These are phyloP conservation scores for Accipiter fasciatus DNA, from an alignment of 2,797 vertebrate genomes.

Conservation along the genomic window DNA sequence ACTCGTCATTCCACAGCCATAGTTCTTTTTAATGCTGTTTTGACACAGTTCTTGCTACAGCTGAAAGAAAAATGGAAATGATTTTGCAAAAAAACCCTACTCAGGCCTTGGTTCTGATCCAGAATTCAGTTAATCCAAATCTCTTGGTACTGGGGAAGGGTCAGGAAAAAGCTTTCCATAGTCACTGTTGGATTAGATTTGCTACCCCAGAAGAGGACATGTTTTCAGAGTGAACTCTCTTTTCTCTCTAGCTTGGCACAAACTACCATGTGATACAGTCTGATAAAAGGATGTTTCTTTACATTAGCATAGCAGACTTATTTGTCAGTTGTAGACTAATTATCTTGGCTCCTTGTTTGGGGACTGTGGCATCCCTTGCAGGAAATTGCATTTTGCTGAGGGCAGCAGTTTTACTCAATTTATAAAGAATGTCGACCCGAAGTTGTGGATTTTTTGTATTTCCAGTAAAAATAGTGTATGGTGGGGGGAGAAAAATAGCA, in stretches of 20 bases:
- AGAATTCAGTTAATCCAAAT: not conserved
- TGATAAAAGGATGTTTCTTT: slow-evolving; percentile 40
- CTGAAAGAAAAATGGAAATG: not conserved
- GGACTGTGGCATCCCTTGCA: not conserved
- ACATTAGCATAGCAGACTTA: slow-evolving; percentile 37
- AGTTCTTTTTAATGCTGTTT: not conserved
- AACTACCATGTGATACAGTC: not conserved
- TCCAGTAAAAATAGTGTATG: not conserved
- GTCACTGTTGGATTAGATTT: not conserved
- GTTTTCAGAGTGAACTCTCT: not conserved
- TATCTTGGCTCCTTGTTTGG: slow-evolving; percentile 14
- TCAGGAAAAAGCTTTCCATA: not conserved
- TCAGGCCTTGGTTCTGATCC: not conserved
- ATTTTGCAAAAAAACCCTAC: not conserved
- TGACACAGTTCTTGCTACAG: not conserved
- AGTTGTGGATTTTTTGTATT: not conserved
- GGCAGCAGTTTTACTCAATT: not conserved
- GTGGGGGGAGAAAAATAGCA: not conserved
- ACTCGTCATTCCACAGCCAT: not conserved
- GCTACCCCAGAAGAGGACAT: not conserved
- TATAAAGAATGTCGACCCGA: not conserved
- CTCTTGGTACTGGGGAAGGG: not conserved
- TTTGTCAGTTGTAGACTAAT: slow-evolving; percentile 43
- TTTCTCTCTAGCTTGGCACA: slow-evolving; percentile 11
- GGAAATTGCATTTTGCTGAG: slow-evolving; percentile 27